Base-by-base conservation (phyloP, 2,888 invertebrate genomes). In the Drosophila peninsularis region DNA sequence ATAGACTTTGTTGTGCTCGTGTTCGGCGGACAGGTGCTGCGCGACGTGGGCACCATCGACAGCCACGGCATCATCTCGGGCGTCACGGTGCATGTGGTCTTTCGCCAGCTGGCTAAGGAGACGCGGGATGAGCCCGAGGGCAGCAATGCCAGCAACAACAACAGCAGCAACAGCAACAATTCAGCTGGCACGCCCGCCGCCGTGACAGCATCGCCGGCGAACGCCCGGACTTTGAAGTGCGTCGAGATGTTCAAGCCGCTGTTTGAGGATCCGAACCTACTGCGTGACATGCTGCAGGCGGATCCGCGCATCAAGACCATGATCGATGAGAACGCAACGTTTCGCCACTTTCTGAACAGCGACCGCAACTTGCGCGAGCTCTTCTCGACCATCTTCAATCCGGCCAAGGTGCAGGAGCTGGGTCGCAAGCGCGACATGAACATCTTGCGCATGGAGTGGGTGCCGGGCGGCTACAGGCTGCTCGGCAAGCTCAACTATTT, bases 11-110 rank as follows among this genome's bases (percentile, higher is more conserved):
- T 83, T 4, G 58, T 89, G 30, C 53, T 89, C 32, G 68, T 85
- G 0, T 85, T 70, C 27, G 87, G 54, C 2, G 85, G 85, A 0
- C 68, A 79, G 39, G 70, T 85, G 49, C 58, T 85, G 3, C 13
- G 13, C 1, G 85, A 85, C 50, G 75, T 44, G 34, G 85, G 84
- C 24, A 87, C 89, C 27, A 77, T 85, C n/a, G 82, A 72, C 54
- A 27, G 60, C 4, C 52, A 65, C 13, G 79, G 82, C 24, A 89
- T 89, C 11, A 75, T 53, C 3, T 67, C 80, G 5, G 89, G 82
- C 0, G 82, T 80, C 4, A 87, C 74, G 4, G 85, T 85, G 0
- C 70, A 87, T 14, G 78, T 85, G n/a, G 58, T 85, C 9, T 66
- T 79, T 10, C 73, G 81, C 2, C 61, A 54, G 17, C 32, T 44